These are phyloP conservation scores for Ammospiza nelsoni DNA, from an alignment of 2,113 vertebrate genomes.

Conservation along the genomic window DNA sequence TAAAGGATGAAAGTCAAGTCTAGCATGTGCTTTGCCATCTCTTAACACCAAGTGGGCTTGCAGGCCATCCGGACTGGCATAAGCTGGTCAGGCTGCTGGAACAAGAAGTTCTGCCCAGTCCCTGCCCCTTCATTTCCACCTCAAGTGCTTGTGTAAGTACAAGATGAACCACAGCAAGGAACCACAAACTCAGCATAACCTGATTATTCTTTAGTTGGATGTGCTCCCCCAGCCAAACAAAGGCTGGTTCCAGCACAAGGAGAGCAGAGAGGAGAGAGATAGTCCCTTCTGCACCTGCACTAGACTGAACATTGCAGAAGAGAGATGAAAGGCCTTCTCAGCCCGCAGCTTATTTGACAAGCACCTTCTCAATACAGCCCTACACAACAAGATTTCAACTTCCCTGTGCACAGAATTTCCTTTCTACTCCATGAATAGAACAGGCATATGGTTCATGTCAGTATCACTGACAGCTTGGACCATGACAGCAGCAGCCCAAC, in stretches of 20 bases:
- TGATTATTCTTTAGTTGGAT: background rate
- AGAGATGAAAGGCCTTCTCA: background rate
- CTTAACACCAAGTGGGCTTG: background rate
- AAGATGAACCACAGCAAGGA: background rate
- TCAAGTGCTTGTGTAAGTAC: background rate
- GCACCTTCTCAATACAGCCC: background rate
- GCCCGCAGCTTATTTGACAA: background rate
- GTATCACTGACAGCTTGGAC: background rate
- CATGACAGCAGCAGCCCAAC: background rate
- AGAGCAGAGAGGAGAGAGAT: background rate
- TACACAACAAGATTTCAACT: background rate
- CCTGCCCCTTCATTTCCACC: background rate
- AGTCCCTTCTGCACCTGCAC: background rate
- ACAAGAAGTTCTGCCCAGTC: background rate
- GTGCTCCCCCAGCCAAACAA: background rate
- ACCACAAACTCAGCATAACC: background rate
- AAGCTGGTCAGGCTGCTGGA: background rate
- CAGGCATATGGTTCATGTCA: background rate
- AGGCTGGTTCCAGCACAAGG: background rate
- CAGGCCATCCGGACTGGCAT: background rate
- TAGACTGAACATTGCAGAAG: background rate
- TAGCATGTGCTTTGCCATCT: rapidly evolving
- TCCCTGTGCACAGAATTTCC: background rate
- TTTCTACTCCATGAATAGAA: background rate
- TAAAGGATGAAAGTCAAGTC: background rate